phyloP scores from a whole-genome alignment of 1,140 invertebrate genomes.

The Halyomorpha halys region DNA sequence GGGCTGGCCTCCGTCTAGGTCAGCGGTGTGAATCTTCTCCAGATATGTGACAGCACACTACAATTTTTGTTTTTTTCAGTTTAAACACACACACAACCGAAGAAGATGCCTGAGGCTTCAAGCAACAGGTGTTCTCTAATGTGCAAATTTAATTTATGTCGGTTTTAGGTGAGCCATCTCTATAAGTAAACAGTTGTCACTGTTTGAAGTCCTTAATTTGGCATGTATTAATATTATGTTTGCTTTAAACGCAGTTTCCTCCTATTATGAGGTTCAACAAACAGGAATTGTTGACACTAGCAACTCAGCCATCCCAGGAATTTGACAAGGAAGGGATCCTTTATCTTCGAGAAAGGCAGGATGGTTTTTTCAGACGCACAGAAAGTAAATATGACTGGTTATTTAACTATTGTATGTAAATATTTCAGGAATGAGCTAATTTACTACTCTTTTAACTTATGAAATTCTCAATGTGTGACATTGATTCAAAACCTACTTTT shows the following conservation, averaged over 20 bases:
- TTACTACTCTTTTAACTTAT: no score
- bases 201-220: neutral
- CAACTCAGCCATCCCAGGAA: slow-evolving; percentile 71
- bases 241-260: neutral
- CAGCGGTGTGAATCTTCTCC: neutral
- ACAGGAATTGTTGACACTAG: slow-evolving; percentile 71
- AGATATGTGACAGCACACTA: neutral
- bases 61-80: neutral
- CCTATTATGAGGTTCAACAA: slow-evolving; percentile 77
- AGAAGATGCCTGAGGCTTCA: neutral
- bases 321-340: slow-evolving; percentile 88
- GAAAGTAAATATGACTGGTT: slow-evolving; percentile 57
- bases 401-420: no score
- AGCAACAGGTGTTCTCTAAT: neutral
- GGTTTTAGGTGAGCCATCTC: neutral
- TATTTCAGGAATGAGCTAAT: no score
- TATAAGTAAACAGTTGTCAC: neutral
- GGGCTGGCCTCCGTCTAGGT: slow-evolving; percentile 3
- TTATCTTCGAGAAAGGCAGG: slow-evolving; percentile 74
- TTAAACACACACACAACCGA: no score
- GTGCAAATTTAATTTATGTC: neutral
- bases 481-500: no score
- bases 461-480: no score
- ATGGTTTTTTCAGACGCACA: slow-evolving; percentile 79
- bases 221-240: neutral